Conservation (phyloP, 2,797 vertebrate species). For the Euphonia xanthogaster region DNA sequence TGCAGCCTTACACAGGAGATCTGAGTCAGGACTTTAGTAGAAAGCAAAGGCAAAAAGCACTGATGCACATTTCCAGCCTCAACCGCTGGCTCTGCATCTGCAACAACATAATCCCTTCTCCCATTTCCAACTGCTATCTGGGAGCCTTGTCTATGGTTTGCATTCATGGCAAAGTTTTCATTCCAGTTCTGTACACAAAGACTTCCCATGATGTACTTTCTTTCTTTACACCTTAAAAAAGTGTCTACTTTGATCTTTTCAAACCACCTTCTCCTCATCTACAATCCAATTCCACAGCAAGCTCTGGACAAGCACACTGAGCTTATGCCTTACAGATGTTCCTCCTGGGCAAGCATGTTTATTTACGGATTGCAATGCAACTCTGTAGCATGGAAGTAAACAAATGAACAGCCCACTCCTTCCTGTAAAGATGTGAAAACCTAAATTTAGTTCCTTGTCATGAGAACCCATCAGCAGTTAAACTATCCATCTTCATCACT, state of each 20-base stretch:
- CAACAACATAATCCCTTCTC: background rate
- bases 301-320: background rate
- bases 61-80: background rate
- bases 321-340: background rate
- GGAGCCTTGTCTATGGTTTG: background rate
- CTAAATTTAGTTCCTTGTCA: background rate
- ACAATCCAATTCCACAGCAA: background rate
- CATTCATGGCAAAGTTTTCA: background rate
- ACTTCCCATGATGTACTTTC: background rate
- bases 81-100: background rate
- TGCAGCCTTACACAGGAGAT: fast-evolving
- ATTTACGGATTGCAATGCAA: background rate
- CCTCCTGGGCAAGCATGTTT: background rate
- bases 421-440: background rate
- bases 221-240: background rate
- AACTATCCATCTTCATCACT: background rate
- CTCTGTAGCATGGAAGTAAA: background rate
- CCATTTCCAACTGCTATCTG: background rate
- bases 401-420: background rate
- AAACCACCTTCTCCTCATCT: background rate
- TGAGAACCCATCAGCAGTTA: background rate
- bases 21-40: background rate
- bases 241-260: background rate
- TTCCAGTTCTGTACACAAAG: background rate
- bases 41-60: background rate